Evolutionary conservation across 2,888 invertebrate species (phyloP).

Genomic region (Metallyticus violacea): DNA sequence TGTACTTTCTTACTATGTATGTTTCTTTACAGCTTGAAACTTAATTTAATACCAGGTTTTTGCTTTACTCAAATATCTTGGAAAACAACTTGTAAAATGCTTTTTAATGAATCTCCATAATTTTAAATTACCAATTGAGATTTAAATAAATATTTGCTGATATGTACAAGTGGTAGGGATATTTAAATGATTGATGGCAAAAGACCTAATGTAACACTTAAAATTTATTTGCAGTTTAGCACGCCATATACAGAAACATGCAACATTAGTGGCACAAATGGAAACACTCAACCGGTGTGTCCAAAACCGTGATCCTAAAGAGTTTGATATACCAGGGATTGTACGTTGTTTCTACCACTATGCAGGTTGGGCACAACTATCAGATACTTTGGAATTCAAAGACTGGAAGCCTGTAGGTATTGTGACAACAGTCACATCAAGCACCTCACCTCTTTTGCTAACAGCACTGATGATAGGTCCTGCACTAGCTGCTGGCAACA

Average conservation of each 20-base stretch:
- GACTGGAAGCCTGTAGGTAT: slow-evolving; percentile 48
- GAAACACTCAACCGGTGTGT: slow-evolving; percentile 50
- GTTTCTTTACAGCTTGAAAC: no score
- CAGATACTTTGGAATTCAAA: slow-evolving; percentile 43
- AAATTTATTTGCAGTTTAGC: slow-evolving; percentile 46
- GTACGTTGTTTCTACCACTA: slow-evolving; percentile 53
- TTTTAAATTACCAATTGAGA: no score
- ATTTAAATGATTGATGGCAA: no score
- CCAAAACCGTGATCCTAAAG: slow-evolving; percentile 47
- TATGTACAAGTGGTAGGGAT: no score
- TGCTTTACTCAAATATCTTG: no score
- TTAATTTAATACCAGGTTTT: no score
- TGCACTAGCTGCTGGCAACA: slow-evolving; percentile 52
- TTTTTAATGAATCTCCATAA: no score
- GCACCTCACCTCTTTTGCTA: slow-evolving; percentile 49
- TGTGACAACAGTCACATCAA: slow-evolving; percentile 47
- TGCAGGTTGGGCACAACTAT: slow-evolving; percentile 49
- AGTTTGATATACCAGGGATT: slow-evolving; percentile 46
- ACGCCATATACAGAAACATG: slow-evolving; percentile 50
- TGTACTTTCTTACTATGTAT: no score
- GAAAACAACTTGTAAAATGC: neutral
- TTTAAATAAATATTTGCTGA: no score
- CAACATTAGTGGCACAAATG: slow-evolving; percentile 48
- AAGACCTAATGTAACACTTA: no score
- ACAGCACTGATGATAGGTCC: slow-evolving; percentile 51